Conservation (phyloP, 1,140 invertebrate species). For the Calephelis virginiensis region DNA sequence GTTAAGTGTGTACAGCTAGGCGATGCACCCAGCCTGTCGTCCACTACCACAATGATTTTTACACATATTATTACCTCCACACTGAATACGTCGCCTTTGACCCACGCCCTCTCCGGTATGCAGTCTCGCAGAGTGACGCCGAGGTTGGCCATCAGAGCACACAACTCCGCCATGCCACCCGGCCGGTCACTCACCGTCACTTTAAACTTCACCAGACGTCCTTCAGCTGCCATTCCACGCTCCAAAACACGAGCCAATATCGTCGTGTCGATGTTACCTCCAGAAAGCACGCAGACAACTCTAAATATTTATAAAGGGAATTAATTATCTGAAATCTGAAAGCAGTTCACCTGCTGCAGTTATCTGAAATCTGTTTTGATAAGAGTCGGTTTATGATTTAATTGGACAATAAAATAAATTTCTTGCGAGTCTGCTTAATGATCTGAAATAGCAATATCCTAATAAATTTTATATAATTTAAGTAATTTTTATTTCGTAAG, state of each 20-base stretch:
- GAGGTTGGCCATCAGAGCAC: slow-evolving; percentile 83
- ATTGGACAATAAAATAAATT: too few species aligned
- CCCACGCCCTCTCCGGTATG: slow-evolving; percentile 95
- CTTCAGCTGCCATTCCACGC: slow-evolving; percentile 92
- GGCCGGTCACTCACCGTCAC: slow-evolving; percentile 90
- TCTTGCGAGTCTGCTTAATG: too few species aligned
- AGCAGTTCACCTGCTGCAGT: too few species aligned
- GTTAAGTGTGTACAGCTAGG: background rate
- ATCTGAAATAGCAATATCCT: too few species aligned
- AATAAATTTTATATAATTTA: too few species aligned
- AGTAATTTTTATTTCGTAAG: background rate
- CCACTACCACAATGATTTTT: background rate
- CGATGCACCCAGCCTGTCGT: too few species aligned
- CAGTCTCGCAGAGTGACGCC: slow-evolving; percentile 96
- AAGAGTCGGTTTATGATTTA: too few species aligned
- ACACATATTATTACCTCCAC: slow-evolving; percentile 79
- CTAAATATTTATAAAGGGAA: slow-evolving; percentile 62
- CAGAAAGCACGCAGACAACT: slow-evolving; percentile 90
- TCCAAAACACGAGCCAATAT: slow-evolving; percentile 93
- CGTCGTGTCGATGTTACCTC: slow-evolving; percentile 96
- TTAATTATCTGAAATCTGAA: too few species aligned
- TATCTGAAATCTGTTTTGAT: too few species aligned
- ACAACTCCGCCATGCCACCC: slow-evolving; percentile 92
- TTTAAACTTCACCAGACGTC: slow-evolving; percentile 91
- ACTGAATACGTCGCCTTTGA: slow-evolving; percentile 91